phyloP scores from a whole-genome alignment of 2,113 vertebrate genomes.

The Ictidomys tridecemlineatus region DNA sequence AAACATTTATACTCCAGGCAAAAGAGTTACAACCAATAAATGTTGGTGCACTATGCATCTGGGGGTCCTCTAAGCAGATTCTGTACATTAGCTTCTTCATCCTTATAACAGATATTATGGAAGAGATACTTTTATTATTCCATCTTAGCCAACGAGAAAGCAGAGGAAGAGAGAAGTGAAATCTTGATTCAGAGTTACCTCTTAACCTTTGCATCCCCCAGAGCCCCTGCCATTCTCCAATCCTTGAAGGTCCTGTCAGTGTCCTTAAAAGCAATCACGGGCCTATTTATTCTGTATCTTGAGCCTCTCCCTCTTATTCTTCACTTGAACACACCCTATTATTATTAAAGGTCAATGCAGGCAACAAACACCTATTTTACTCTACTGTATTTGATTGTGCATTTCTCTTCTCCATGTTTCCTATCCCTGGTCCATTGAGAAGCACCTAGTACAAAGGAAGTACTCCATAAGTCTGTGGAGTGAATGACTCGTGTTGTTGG shows the following conservation, averaged over 20 bases:
- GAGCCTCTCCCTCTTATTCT: neutral
- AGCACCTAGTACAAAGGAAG: neutral
- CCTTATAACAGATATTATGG: neutral
- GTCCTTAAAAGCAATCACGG: neutral
- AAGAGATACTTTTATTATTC: neutral
- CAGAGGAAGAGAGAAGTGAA: neutral
- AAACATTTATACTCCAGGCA: neutral
- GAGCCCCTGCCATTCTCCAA: neutral
- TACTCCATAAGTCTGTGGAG: neutral
- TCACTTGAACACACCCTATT: neutral
- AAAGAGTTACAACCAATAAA: neutral
- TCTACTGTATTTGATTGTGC: neutral
- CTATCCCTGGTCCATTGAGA: neutral
- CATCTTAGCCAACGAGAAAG: neutral
- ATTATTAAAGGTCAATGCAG: constrained; percentile 10
- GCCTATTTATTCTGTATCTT: neutral
- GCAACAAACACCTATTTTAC: neutral
- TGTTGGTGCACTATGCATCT: rapidly evolving
- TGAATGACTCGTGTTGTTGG: neutral
- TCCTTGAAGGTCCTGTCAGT: neutral
- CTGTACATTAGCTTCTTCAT: neutral
- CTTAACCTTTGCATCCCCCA: neutral
- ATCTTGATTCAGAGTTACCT: neutral
- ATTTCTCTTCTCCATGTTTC: constrained; percentile 15
- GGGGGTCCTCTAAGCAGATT: neutral